These are phyloP conservation scores for Phallusia fumigata DNA, from an alignment of 23 tunicate genomes.

Conservation along the genomic window DNA sequence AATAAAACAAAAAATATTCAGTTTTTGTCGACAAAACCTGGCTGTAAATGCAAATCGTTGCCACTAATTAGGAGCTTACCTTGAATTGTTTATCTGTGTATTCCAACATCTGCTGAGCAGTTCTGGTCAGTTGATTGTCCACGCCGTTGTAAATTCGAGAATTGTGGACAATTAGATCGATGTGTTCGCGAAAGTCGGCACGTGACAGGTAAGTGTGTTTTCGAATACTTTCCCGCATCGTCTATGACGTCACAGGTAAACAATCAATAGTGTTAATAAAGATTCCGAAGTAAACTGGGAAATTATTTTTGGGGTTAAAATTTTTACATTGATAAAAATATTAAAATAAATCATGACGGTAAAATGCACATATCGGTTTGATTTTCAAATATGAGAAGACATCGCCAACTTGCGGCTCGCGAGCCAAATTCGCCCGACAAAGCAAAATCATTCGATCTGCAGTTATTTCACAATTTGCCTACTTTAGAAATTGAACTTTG, in stretches of 20 bases:
- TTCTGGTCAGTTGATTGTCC: conserved; percentile 63
- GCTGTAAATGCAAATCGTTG: too few relatives aligned
- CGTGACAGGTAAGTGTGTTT: conserved; percentile 73
- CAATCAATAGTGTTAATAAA: not conserved
- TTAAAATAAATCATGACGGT: too few relatives aligned
- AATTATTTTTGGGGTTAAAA: not conserved
- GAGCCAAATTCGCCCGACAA: too few relatives aligned
- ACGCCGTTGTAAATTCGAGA: conserved; percentile 86
- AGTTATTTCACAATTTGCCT: too few relatives aligned
- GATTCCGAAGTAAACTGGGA: not conserved
- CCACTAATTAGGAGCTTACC: conserved; percentile 8
- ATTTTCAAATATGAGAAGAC: too few relatives aligned
- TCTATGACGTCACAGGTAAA: conserved; percentile 28
- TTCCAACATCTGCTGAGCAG: conserved; percentile 60
- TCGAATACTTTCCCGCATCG: conserved; percentile 88
- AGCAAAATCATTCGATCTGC: too few relatives aligned
- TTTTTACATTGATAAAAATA: too few relatives aligned
- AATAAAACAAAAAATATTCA: too few relatives aligned
- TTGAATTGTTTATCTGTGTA: conserved; percentile 62
- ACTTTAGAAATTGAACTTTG: too few relatives aligned
- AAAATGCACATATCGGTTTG: too few relatives aligned
- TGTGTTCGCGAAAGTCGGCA: conserved; percentile 88
- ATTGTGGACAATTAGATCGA: conserved; percentile 83
- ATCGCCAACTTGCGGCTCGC: too few relatives aligned
- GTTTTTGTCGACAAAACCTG: too few relatives aligned